Evolutionary conservation across 2,888 invertebrate species (phyloP).

Genomic region (Rugalucina vietnamica): DNA sequence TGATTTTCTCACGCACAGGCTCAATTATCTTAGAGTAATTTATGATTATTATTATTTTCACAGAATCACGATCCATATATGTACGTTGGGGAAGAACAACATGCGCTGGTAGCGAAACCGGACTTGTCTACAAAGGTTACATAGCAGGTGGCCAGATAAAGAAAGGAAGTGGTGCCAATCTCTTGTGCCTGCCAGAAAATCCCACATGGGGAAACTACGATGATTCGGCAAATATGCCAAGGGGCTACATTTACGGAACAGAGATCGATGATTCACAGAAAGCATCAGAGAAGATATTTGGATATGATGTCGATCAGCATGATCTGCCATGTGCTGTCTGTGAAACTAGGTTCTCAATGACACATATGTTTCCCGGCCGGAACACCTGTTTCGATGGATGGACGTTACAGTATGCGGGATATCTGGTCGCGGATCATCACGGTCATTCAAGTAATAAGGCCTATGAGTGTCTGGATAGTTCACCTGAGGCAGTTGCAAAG

Average conservation of each 20-base stretch:
- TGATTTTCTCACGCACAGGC: too few species aligned
- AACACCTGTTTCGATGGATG: neutral
- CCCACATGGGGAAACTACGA: conserved; percentile 1
- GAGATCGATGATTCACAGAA: neutral
- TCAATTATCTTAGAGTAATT: too few species aligned
- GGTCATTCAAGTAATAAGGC: neutral
- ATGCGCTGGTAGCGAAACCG: neutral
- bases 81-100: neutral
- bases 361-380: neutral
- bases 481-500: neutral
- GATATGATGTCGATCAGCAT: neutral
- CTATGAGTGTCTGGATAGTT: neutral
- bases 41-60: too few species aligned
- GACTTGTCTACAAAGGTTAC: neutral
- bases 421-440: neutral
- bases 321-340: neutral
- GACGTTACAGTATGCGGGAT: neutral
- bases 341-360: neutral
- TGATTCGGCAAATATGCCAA: neutral
- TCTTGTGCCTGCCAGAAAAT: neutral
- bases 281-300: neutral
- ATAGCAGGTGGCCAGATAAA: neutral
- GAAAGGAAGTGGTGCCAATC: neutral
- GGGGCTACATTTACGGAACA: neutral
- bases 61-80: neutral